Conservation (phyloP, 2,888 invertebrate genomes). For the Pristionchus arcanus region DNA sequence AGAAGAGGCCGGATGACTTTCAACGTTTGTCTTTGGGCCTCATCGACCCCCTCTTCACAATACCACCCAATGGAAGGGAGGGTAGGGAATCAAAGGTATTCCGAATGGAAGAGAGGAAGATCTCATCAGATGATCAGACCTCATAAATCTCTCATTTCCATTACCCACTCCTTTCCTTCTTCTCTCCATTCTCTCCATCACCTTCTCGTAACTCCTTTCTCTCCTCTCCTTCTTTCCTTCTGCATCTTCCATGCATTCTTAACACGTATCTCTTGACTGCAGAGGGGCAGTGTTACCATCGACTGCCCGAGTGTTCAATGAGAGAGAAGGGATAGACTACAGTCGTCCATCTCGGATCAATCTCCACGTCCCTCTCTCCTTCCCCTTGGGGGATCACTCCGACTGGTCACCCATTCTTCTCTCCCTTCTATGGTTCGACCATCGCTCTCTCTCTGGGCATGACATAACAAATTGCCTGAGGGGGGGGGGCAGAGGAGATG, state of each 20-base stretch:
- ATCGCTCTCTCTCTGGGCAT: conserved; percentile 1
- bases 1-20: conserved; percentile 4
- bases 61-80: not conserved
- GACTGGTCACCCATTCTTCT: conserved; percentile 48
- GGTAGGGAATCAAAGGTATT: not conserved
- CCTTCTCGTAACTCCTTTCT: not conserved
- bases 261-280: conserved; percentile 12
- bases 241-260: conserved; percentile 34
- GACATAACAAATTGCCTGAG: conserved; percentile 45
- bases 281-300: conserved; percentile 13
- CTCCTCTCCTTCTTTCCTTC: conserved; percentile 5
- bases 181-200: not conserved
- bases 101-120: conserved; percentile 23
- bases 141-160: conserved; percentile 22
- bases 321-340: not conserved
- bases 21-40: conserved; percentile 20
- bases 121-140: conserved; percentile 19
- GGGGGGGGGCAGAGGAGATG: not conserved
- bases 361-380: not conserved
- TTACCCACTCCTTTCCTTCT: not conserved
- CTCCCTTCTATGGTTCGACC: not conserved
- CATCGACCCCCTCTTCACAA: conserved; percentile 34
- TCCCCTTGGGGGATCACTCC: not conserved
- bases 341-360: not conserved
- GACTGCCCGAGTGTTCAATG: not conserved